These are phyloP conservation scores for Spheniscus mendiculus DNA, from an alignment of 2,113 vertebrate genomes.

Conservation along the genomic window DNA sequence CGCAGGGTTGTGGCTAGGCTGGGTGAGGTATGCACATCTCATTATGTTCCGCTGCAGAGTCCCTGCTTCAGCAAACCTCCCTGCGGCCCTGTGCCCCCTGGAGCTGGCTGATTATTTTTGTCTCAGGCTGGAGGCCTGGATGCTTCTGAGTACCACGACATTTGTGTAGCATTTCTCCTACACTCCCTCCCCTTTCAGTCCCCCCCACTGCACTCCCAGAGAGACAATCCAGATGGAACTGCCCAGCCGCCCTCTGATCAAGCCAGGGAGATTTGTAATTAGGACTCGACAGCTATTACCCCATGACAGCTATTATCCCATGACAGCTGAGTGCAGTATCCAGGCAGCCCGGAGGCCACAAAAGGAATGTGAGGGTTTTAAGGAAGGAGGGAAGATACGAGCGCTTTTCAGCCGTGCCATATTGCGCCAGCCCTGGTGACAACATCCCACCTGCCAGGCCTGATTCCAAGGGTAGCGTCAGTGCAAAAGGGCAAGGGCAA, in stretches of 20 bases:
- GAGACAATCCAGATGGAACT: constrained; percentile 20
- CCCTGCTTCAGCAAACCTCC: neutral
- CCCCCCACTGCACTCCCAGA: neutral
- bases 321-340: constrained; percentile 20
- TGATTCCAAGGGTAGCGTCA: neutral
- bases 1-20: neutral
- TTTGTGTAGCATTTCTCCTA: neutral
- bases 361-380: neutral
- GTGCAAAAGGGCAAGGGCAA: neutral
- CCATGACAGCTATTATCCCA: neutral
- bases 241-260: neutral
- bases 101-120: constrained; percentile 7
- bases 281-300: neutral
- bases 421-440: neutral
- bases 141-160: neutral
- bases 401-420: neutral
- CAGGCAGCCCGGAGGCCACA: constrained; percentile 16
- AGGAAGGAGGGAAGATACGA: neutral
- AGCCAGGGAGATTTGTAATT: neutral
- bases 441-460: neutral
- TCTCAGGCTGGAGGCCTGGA: neutral
- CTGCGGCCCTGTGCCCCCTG: neutral
- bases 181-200: neutral
- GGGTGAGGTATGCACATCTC: neutral
- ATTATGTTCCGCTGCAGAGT: neutral